Base-by-base conservation (phyloP, 2,888 invertebrate genomes). In the Pheosia gnoma region DNA sequence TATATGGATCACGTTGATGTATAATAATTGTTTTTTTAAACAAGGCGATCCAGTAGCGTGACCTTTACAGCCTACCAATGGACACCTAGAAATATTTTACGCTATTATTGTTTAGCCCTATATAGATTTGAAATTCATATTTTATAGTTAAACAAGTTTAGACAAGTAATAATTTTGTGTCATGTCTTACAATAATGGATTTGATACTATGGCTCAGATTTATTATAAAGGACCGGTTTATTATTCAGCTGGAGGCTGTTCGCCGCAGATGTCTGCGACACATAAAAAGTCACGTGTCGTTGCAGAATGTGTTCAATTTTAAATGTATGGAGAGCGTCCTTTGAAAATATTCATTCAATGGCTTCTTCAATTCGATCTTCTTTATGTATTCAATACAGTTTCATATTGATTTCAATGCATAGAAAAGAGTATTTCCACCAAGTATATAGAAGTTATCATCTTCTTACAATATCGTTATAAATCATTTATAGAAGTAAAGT, bases 221-320 rank as follows among this genome's bases (percentile, higher is more conserved):
- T 54, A 11, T 68, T 43, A 61, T 59, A 68, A 62, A 60, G 70
- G 49, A 70, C 39, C 39, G 59, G 63, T 73, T 59, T 73, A 63
- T 71, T 66, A 71, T 74, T 66, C 66, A 74, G 38, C 52, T 10
- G 57, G 49, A 54, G 59, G 63, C 59, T 61, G 66, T 66, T 62
- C 51, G 65, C 59, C 63, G 49, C 73, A 72, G 65, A 65, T 69
- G 67, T 60, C 8, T 9, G 45, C 6, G 67, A 67, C 65, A 63
- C 52, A 60, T 64, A 69, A 75, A 68, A 73, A 70, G 66, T 68
- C 64, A 56, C 63, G 61, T 63, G 66, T 70, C 71, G 65, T 58
- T 62, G 65, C 74, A 73, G 56, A 63, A 38, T 63, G 65, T 62
- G 60, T 59, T 62, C 58, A 36, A 64, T 68, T 65, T 58, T 57